Conservation (phyloP, 2,888 invertebrate genomes). For the Allolobophora icterica region DNA sequence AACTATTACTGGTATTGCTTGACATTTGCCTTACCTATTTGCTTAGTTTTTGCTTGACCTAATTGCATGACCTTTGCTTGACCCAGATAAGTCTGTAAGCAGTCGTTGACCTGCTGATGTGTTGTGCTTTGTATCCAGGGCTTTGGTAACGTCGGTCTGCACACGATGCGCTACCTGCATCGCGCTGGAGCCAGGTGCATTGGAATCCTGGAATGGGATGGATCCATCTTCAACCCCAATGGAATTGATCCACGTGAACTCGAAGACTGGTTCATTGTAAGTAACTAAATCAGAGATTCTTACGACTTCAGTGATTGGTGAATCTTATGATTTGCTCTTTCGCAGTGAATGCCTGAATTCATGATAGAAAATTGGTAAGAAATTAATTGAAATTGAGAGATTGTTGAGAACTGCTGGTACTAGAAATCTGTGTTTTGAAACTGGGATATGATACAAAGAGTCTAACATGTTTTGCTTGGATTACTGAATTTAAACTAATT, state of each 20-base stretch:
- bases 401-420: background rate
- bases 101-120: background rate
- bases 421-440: background rate
- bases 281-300: constrained; percentile 26
- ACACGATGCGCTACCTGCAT: constrained; percentile 90
- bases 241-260: constrained; percentile 87
- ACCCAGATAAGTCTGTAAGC: background rate
- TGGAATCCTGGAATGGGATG: constrained; percentile 89
- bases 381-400: background rate
- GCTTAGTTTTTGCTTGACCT: background rate
- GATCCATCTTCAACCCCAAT: constrained; percentile 82
- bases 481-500: background rate
- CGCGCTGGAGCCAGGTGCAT: constrained; percentile 87
- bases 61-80: background rate
- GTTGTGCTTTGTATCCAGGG: constrained; percentile 70
- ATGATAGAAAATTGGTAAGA: background rate
- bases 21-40: background rate
- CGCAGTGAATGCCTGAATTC: background rate
- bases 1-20: background rate
- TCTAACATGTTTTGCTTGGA: background rate
- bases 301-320: background rate
- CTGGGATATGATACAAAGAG: background rate
- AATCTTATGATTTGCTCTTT: background rate
- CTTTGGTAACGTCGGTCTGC: constrained; percentile 96
- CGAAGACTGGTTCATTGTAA: constrained; percentile 65